These are phyloP conservation scores for Anhinga anhinga DNA, from an alignment of 2,113 vertebrate genomes.

Conservation along the genomic window DNA sequence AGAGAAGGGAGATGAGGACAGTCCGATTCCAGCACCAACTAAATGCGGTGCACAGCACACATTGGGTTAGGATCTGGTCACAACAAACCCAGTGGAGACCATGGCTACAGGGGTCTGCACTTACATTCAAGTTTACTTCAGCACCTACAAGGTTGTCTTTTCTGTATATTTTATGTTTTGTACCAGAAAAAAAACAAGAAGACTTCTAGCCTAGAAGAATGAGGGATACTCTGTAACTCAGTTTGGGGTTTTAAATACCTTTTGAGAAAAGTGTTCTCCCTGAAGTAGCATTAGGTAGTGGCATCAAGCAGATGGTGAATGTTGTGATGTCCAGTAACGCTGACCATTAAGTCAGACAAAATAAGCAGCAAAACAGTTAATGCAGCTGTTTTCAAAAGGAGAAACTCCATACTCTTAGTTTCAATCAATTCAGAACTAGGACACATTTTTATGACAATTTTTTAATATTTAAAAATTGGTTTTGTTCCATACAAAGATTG, in stretches of 20 bases:
- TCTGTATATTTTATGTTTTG: not conserved
- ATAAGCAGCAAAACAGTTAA: not conserved
- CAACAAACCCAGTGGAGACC: not conserved
- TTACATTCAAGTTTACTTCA: not conserved
- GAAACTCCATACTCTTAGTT: not conserved
- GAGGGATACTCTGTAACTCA: not conserved
- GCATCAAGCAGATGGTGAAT: not conserved
- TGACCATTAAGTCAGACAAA: not conserved
- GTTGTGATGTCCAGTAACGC: not conserved
- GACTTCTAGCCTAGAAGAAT: not conserved
- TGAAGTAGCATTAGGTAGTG: not conserved
- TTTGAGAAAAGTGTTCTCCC: not conserved
- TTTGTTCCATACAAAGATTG: not conserved
- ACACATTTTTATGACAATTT: not conserved
- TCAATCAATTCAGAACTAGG: not conserved
- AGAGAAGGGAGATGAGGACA: not conserved
- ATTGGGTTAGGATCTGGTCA: accelerated
- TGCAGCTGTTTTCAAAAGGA: not conserved
- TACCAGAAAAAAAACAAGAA: not conserved
- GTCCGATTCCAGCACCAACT: accelerated
- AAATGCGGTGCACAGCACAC: not conserved
- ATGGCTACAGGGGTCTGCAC: not conserved
- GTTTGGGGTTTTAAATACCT: not conserved
- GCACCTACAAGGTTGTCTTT: not conserved
- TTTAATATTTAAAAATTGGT: not conserved